Evolutionary conservation across 2,113 vertebrate genomes (phyloP).

Genomic region (Sapayoa aenigma): DNA sequence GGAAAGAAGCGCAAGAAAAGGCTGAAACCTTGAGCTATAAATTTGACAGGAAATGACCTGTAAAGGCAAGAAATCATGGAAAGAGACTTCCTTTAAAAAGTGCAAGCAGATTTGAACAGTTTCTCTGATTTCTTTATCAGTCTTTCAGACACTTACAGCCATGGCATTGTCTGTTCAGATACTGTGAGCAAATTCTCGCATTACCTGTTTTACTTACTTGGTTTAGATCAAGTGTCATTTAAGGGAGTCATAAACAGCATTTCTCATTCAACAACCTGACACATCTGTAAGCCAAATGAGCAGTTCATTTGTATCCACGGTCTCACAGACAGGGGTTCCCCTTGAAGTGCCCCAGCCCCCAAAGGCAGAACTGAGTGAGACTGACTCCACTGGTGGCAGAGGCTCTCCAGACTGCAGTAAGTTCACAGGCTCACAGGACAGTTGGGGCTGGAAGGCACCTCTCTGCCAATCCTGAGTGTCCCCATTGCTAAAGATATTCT

Average conservation of each 20-base stretch:
- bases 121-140: neutral
- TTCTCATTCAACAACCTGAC: neutral
- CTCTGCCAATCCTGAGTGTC: neutral
- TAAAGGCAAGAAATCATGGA: neutral
- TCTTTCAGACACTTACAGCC: neutral
- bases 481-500: too few species aligned
- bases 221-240: neutral
- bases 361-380: fast-evolving
- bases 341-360: neutral
- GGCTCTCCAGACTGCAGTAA: neutral
- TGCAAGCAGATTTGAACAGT: neutral
- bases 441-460: neutral
- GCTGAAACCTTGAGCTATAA: neutral
- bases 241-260: neutral
- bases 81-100: neutral
- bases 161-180: neutral
- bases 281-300: neutral
- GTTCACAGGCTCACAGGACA: neutral
- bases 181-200: neutral
- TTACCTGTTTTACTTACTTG: neutral
- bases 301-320: neutral
- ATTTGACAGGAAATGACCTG: neutral
- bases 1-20: neutral
- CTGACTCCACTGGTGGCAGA: neutral
- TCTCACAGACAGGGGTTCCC: neutral